Base-by-base conservation (phyloP, 2,113 vertebrate genomes). In the Meriones unguiculatus region DNA sequence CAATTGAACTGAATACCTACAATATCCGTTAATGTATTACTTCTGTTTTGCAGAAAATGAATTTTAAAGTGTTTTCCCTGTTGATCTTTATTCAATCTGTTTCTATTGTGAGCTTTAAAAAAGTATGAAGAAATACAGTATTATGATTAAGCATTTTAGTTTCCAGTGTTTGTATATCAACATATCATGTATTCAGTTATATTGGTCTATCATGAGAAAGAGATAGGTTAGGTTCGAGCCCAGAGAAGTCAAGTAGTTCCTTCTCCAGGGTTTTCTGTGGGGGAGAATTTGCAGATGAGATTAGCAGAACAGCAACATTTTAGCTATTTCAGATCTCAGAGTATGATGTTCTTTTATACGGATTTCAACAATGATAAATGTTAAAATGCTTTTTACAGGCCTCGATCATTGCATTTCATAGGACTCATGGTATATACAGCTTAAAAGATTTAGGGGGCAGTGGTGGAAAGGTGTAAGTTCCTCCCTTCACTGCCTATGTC, bases 401-500 rank as follows among this genome's bases (percentile, higher is more conserved):
- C 73, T 9, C 72, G 13, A 91, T 22, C 41, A 41, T 57, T 69
- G 28, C 93, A 85, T 76, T 84, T 94, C 30, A 90, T 81, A 93
- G n/a, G 46, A 46, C 24, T n/a, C 30, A 22, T 70, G 38, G 7
- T 67, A 82, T 38, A 82, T 62, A 82, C 28, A 54, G 28, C 5
- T 35, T 91, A 38, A 96, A 93, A 65, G 30, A 93, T 64, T 52
- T n/a, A 72, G 22, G 11, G 77, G 84, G 77, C 87, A 28, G 76
- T 46, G 5, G 18, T 64, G 7, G 46, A 50, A 76, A 87, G 25
- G 7, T 88, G 24, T 85, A 10, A 8, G 59, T 93, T 30, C 78
- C 24, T 15, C n/a, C 28, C 30, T 65, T 5, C 1, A 69, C n/a
- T 93, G 70, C 59, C 13, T 89, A 1, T 78, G 59, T 72, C 87